These are phyloP conservation scores for Spodoptera picta DNA, from an alignment of 2,888 invertebrate genomes.

Conservation along the genomic window DNA sequence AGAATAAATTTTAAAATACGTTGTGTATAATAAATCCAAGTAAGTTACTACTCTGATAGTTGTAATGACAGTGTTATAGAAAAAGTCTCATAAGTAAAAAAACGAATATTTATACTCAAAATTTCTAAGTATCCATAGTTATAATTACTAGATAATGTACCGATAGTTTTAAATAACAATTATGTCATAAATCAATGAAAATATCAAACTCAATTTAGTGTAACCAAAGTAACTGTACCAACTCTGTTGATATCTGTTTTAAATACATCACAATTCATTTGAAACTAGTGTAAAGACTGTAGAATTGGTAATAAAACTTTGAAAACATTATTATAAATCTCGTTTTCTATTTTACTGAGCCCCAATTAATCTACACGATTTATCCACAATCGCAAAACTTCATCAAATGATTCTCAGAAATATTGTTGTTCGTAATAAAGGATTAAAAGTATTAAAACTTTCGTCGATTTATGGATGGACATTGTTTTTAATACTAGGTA, in stretches of 20 bases:
- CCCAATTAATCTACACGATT: slow-evolving; percentile 23
- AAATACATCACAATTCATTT: slow-evolving; percentile 74
- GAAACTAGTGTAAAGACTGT: slow-evolving; percentile 77
- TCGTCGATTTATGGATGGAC: background rate
- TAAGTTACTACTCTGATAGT: slow-evolving; percentile 52
- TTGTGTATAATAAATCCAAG: slow-evolving; percentile 67
- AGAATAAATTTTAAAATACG: slow-evolving; percentile 59
- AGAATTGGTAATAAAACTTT: slow-evolving; percentile 84
- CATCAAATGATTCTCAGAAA: slow-evolving; percentile 18
- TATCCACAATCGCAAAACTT: slow-evolving; percentile 20
- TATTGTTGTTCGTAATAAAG: slow-evolving; percentile 2
- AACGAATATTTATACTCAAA: slow-evolving; percentile 71
- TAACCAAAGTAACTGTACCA: slow-evolving; percentile 69
- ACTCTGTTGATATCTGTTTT: slow-evolving; percentile 72
- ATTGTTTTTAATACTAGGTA: too few species aligned
- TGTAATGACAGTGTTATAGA: slow-evolving; percentile 58
- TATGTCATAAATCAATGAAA: slow-evolving; percentile 59
- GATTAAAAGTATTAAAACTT: slow-evolving; percentile 1
- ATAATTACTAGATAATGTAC: slow-evolving; percentile 59
- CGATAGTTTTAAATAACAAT: slow-evolving; percentile 58
- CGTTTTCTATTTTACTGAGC: slow-evolving; percentile 35
- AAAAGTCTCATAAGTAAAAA: slow-evolving; percentile 51
- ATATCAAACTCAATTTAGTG: slow-evolving; percentile 69
- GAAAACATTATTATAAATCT: slow-evolving; percentile 63
- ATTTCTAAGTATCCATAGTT: slow-evolving; percentile 55